These are phyloP conservation scores for Trididemnum nubilum DNA, from an alignment of 23 tunicate species.

Conservation along the genomic window DNA sequence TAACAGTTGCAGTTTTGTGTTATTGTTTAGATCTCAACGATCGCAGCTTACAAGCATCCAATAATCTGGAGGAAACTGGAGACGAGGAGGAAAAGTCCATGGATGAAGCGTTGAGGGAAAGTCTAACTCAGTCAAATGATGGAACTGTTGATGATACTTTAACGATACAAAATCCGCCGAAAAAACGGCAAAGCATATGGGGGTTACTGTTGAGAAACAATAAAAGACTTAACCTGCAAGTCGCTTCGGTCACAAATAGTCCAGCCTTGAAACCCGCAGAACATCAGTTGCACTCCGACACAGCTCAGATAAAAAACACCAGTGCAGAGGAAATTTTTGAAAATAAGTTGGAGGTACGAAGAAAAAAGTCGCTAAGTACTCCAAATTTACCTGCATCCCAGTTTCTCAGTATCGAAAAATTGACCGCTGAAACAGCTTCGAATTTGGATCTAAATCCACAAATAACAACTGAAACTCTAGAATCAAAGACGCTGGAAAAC, in stretches of 20 bases:
- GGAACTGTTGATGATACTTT: neutral
- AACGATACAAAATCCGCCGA: neutral
- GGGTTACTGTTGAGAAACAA: neutral
- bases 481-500: neutral
- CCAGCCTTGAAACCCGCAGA: neutral
- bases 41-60: neutral
- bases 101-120: neutral
- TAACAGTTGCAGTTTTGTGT: neutral
- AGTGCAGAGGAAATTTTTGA: neutral
- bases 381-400: slow-evolving; percentile 55
- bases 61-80: neutral
- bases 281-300: neutral
- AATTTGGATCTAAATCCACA: neutral
- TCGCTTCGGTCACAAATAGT: neutral
- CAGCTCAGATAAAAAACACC: neutral
- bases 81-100: neutral
- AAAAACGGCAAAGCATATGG: slow-evolving; percentile 4
- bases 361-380: slow-evolving; percentile 75
- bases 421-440: neutral
- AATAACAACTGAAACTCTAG: neutral
- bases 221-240: neutral
- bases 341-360: slow-evolving; percentile 11
- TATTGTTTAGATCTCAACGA: neutral
- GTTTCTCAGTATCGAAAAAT: neutral
- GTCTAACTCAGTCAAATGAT: neutral